Evolutionary conservation across 30 jellyfish, hydroid and myxozoan genomes (phyloP).

Genomic region (Aurelia aurita): DNA sequence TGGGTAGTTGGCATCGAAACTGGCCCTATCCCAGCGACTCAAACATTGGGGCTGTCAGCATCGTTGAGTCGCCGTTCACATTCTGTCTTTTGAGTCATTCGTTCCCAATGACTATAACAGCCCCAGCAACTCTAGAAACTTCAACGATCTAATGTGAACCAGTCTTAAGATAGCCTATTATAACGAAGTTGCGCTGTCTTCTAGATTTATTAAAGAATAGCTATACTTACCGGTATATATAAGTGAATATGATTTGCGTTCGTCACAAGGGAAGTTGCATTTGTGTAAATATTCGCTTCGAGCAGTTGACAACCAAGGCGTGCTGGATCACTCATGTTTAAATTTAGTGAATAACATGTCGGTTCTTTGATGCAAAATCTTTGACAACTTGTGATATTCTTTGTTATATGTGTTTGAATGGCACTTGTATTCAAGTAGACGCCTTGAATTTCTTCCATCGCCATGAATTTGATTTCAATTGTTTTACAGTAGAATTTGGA

Average conservation of each 20-base stretch:
- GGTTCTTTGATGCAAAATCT: conserved; percentile 13
- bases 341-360: conserved; percentile 21
- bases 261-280: conserved; percentile 8
- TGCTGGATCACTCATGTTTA: not conserved
- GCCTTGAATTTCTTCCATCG: conserved; percentile 25
- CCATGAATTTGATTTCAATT: conserved; percentile 18
- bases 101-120: too few species aligned
- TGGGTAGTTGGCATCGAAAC: too few species aligned
- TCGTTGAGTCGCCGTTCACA: too few species aligned
- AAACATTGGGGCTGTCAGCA: too few species aligned
- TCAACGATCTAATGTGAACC: not conserved
- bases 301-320: conserved; percentile 14
- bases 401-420: conserved; percentile 1
- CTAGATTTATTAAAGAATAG: not conserved
- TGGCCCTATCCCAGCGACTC: too few species aligned
- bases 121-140: too few species aligned
- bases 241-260: not conserved
- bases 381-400: conserved; percentile 18
- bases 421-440: conserved; percentile 15
- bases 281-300: conserved; percentile 19
- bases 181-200: not conserved
- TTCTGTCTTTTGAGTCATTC: too few species aligned
- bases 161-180: too few species aligned
- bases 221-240: conserved; percentile 36
- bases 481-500: conserved; percentile 37